Conservation (phyloP, 2,888 invertebrate genomes). For the Caenorhabditis sp. region DNA sequence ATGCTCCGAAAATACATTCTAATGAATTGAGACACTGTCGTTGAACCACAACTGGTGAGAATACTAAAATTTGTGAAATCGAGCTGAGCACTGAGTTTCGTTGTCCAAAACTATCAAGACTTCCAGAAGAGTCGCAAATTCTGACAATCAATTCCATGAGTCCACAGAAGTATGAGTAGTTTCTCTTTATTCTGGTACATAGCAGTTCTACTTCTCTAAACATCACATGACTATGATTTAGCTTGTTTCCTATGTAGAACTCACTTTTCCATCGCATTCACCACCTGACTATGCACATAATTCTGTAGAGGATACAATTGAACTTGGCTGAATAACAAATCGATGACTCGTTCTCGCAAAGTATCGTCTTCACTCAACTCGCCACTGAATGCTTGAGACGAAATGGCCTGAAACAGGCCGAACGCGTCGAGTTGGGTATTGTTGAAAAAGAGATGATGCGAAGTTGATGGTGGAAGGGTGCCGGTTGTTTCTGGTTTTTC, state of each 20-base stretch:
- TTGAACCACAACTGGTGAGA: slow-evolving; percentile 67
- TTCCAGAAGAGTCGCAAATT: slow-evolving; percentile 76
- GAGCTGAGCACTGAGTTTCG: slow-evolving; percentile 54
- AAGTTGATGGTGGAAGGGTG: slow-evolving; percentile 54
- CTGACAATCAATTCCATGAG: slow-evolving; percentile 63
- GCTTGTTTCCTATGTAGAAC: too few relatives aligned
- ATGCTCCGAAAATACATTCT: slow-evolving; percentile 60
- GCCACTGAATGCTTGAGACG: slow-evolving; percentile 75
- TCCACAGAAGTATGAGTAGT: slow-evolving; percentile 69
- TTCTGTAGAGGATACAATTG: slow-evolving; percentile 69
- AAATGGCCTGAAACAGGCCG: slow-evolving; percentile 85
- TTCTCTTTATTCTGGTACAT: slow-evolving; percentile 61
- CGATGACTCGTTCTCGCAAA: slow-evolving; percentile 66
- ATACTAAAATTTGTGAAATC: slow-evolving; percentile 65
- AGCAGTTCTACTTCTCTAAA: slow-evolving; percentile 62
- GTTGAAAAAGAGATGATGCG: slow-evolving; percentile 73
- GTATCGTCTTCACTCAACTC: slow-evolving; percentile 65
- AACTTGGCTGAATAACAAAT: slow-evolving; percentile 68
- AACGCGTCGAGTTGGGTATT: slow-evolving; percentile 72
- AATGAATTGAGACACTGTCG: slow-evolving; percentile 65
- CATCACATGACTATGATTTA: too few relatives aligned
- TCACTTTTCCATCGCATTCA: slow-evolving; percentile 64
- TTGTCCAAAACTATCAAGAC: slow-evolving; percentile 76
- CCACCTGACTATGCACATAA: slow-evolving; percentile 68
- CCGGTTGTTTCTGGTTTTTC: neutral